phyloP scores from a whole-genome alignment of 2,113 vertebrate genomes.

The Aramus guarauna region DNA sequence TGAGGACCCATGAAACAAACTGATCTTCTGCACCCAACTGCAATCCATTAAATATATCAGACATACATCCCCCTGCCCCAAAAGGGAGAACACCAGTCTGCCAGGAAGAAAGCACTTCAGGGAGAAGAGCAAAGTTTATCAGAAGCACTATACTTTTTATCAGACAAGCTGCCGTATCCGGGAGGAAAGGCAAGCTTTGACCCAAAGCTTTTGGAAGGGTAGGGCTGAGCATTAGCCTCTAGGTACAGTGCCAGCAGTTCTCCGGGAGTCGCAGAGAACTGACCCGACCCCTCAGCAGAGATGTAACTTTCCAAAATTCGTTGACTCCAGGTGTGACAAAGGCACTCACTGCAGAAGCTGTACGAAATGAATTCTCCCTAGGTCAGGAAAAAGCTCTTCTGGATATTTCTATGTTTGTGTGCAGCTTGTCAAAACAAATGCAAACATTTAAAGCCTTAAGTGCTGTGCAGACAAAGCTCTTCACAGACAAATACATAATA shows the following conservation, averaged over 20 bases:
- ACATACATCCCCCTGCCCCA: accelerated
- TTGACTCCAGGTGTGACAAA: neutral
- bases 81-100: neutral
- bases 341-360: neutral
- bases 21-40: neutral
- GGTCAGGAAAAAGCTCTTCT: neutral
- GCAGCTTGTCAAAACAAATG: neutral
- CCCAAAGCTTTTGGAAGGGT: neutral
- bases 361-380: neutral
- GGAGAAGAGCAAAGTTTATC: neutral
- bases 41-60: neutral
- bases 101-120: neutral
- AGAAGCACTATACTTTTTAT: neutral
- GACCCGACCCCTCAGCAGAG: accelerated
- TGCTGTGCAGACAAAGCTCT: neutral
- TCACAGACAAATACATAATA: neutral
- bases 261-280: neutral
- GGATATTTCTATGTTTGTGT: neutral
- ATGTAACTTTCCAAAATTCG: accelerated
- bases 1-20: neutral
- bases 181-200: neutral
- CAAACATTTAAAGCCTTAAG: neutral
- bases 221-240: neutral
- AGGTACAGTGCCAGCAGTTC: neutral
- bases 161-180: neutral